phyloP scores from a whole-genome alignment of 2,888 invertebrate species.

The Branchipolynoe longqiensis region DNA sequence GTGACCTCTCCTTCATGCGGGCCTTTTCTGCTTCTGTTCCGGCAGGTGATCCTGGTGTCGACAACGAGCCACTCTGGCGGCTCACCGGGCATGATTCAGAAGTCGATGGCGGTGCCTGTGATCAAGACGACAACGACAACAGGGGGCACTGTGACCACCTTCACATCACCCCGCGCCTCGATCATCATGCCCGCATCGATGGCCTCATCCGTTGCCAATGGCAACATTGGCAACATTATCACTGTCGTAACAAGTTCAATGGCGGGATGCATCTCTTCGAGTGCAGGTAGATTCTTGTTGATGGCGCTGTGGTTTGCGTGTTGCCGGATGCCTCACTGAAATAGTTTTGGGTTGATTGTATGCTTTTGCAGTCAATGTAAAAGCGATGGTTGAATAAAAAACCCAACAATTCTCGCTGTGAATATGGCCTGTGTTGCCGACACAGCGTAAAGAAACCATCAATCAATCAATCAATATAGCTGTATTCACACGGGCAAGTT shows the following conservation, averaged over 20 bases:
- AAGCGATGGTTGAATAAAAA: no score
- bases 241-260: slow-evolving; percentile 67
- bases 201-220: slow-evolving; percentile 62
- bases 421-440: no score
- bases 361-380: no score
- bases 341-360: no score
- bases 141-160: slow-evolving; percentile 65
- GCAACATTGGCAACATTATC: slow-evolving; percentile 72
- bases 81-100: slow-evolving; percentile 48
- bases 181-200: slow-evolving; percentile 69
- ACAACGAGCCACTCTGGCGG: slow-evolving; percentile 71
- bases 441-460: no score
- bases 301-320: no score
- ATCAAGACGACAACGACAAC: slow-evolving; percentile 70
- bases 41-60: slow-evolving; percentile 79
- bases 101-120: slow-evolving; percentile 46
- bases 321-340: no score
- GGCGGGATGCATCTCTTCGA: background rate
- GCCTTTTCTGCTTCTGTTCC: slow-evolving; percentile 66
- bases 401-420: no score
- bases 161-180: slow-evolving; percentile 62
- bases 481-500: no score
- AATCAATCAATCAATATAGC: no score
- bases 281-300: slow-evolving; percentile 66
- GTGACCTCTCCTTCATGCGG: no score